A percentile compares a stretch with the other conserved stretches of the same genome.
These are phyloP conservation scores for Parauchenoglanis ngamensis DNA, from an alignment of 2,797 vertebrate species.

Conservation along the genomic window DNA sequence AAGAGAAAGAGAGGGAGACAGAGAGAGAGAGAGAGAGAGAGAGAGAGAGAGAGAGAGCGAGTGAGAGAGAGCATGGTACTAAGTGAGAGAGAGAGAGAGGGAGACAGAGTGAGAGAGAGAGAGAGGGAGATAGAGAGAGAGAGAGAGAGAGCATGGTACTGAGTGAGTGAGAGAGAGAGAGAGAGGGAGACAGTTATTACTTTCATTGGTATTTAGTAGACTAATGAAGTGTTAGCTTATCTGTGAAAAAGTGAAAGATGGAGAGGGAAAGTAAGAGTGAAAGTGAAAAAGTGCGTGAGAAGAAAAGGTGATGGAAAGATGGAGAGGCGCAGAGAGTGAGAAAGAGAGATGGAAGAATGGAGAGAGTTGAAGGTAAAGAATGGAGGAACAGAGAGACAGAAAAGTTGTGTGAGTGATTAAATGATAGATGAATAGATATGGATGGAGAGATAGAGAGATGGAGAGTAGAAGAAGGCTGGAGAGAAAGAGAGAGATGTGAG, in stretches of 20 bases:
- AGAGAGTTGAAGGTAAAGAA: background rate
- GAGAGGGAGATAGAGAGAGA: too few relatives aligned
- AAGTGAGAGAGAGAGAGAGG: too few relatives aligned
- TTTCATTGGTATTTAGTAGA: background rate
- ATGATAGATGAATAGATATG: background rate
- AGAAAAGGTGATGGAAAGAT: background rate
- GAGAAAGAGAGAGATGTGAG: background rate
- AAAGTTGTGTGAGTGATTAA: background rate
- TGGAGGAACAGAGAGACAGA: background rate
- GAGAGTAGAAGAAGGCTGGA: background rate
- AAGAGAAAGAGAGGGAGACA: background rate
- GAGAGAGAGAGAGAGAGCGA: background rate
- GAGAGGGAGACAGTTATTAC: background rate
- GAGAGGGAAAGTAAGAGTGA: background rate
- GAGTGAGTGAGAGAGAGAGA: too few relatives aligned
- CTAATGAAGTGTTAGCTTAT: background rate
- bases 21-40: conserved; percentile 10
- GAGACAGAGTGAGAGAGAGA: too few relatives aligned
- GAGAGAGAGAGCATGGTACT: too few relatives aligned
- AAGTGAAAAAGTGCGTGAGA: background rate
- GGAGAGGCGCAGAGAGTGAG: background rate
- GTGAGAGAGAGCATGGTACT: background rate
- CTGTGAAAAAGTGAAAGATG: background rate
- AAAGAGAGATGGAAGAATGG: background rate
- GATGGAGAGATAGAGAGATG: background rate